These are phyloP conservation scores for Phocoena sinus DNA, from an alignment of 2,113 vertebrate species.

Conservation along the genomic window DNA sequence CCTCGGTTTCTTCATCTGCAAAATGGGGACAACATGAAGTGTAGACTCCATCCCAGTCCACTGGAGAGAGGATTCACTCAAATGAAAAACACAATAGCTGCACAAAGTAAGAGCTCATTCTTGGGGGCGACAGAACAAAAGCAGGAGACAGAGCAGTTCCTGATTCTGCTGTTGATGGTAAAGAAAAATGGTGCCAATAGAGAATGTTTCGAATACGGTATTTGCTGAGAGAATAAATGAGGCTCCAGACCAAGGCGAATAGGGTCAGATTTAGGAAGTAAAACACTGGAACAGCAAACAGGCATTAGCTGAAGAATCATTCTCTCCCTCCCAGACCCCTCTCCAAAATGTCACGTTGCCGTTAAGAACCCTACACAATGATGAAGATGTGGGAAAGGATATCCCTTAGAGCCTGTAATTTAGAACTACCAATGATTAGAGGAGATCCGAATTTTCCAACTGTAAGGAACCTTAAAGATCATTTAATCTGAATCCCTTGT, in stretches of 20 bases:
- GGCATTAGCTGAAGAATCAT: not conserved
- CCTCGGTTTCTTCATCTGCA: not conserved
- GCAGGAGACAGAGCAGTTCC: not conserved
- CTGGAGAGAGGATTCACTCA: not conserved
- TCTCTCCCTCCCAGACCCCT: not conserved
- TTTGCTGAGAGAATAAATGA: not conserved
- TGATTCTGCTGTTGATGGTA: not conserved
- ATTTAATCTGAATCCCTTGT: not conserved
- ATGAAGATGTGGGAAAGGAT: not conserved
- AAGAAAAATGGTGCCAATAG: not conserved
- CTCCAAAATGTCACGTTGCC: not conserved
- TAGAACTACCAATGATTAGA: not conserved
- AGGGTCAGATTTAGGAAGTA: not conserved
- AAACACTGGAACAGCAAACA: not conserved
- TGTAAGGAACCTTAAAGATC: not conserved
- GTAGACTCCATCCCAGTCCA: not conserved
- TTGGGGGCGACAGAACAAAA: not conserved
- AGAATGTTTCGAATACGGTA: not conserved
- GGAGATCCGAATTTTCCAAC: not conserved
- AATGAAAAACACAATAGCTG: not conserved
- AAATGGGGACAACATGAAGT: not conserved
- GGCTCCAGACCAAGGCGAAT: not conserved
- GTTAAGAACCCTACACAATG: not conserved
- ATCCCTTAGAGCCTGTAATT: not conserved
- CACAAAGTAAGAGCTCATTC: not conserved